Conservation (phyloP, 2,888 invertebrate genomes). For the Tipula unca region DNA sequence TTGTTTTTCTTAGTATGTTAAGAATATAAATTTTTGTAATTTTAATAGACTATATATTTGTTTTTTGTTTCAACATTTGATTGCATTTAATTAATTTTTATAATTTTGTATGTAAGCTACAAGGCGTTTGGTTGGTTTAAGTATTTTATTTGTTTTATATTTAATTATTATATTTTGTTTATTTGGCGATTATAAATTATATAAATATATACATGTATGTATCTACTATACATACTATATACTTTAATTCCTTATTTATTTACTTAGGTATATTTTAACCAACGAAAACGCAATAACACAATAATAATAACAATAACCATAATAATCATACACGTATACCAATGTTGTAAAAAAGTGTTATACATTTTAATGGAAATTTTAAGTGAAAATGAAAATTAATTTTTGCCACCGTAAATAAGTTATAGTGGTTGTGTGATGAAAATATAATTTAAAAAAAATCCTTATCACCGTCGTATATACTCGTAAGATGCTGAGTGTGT, state of each 20-base stretch:
- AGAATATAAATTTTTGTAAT: background rate
- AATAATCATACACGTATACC: background rate
- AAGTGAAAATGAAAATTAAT: background rate
- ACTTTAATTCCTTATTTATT: background rate
- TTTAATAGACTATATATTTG: background rate
- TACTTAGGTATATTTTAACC: background rate
- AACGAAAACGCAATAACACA: background rate
- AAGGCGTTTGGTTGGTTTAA: constrained; percentile 14
- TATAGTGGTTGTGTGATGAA: background rate
- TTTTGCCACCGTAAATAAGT: background rate
- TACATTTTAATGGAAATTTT: background rate
- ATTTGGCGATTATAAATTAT: background rate
- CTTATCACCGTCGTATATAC: too few relatives aligned
- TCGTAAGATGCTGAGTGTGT: too few relatives aligned
- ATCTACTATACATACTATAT: too few relatives aligned
- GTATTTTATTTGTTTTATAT: background rate
- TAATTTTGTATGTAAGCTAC: background rate
- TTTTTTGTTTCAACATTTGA: background rate
- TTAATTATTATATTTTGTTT: background rate
- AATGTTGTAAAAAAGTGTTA: background rate
- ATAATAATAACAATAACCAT: background rate
- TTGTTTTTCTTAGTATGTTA: background rate
- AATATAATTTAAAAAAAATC: background rate
- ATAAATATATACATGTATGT: background rate
- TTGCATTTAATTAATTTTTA: background rate